Base-by-base conservation (phyloP, 2,888 invertebrate species). In the Palloptera scutellata region DNA sequence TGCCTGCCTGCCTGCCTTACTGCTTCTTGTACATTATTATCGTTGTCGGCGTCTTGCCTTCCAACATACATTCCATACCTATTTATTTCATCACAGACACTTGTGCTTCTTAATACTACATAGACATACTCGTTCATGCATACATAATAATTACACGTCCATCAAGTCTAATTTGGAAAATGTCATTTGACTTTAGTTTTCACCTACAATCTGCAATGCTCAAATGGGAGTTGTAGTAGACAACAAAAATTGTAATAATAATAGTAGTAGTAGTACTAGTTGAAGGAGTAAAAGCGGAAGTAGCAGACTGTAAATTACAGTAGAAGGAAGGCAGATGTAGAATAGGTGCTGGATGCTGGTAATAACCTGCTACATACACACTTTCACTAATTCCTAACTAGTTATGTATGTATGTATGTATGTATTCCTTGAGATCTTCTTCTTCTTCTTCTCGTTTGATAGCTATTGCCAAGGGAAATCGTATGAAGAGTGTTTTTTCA, bases 161-260 rank as follows among this genome's bases (percentile, higher is more conserved):
- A 63, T 67, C 67, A 67, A 53, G 15, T 59, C 45, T 62, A 62
- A 67, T 67, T 62, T 58, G 58, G 43, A 61, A 62, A 62, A 67
- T 67, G 62, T 59, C 62, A 54, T 19, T 19, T 54, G 63, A 58
- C 60, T 57, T 42, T 52, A 52, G 51, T 40, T 40, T 52, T 54
- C 64, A 30, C 48, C 41, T 51, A 15, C 19, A 12, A 60, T 43
- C 45, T 20, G 13, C 13, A 59, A 5, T 53, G 15, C 54, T 43
- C 19, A 17, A 20, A 51, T n/a, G 20, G 15, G 9, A 30, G 48
- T 48, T 5, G 8, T 19, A 42, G 19, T 15, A 20, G 30, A 1
- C 45, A 17, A 8, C 54, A 20, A 43, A 20, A 10, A 13, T 1
- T 30, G 20, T 54, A 20, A 55, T 42, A 59, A 51, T 20, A 12